These are phyloP conservation scores for Petaurus breviceps DNA, from an alignment of 2,113 vertebrate genomes.

Conservation along the genomic window DNA sequence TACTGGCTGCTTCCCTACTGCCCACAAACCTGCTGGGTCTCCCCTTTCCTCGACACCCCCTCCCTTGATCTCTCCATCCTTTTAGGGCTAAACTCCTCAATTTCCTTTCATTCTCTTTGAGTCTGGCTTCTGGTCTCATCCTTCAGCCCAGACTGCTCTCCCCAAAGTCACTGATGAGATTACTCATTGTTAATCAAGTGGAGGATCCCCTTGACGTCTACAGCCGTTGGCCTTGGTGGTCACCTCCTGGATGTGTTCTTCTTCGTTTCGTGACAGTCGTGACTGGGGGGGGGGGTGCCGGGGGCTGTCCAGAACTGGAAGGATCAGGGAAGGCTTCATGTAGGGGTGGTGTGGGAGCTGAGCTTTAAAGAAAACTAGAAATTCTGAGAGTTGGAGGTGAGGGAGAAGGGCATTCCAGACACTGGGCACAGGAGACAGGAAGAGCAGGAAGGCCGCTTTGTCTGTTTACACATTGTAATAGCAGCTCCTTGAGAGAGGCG, in stretches of 20 bases:
- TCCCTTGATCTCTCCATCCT: neutral
- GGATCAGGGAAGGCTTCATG: constrained; percentile 44
- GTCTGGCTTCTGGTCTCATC: neutral
- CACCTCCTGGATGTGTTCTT: neutral
- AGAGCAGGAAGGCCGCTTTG: neutral
- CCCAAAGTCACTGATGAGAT: neutral
- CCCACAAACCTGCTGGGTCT: too few relatives aligned
- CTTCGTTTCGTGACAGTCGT: neutral
- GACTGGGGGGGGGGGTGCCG: too few relatives aligned
- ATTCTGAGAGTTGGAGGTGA: constrained; percentile 6
- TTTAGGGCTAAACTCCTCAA: neutral
- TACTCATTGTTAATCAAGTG: neutral
- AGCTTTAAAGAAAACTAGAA: neutral
- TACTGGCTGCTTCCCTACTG: neutral
- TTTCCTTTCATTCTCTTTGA: neutral
- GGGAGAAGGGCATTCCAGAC: neutral
- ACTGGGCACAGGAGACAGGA: neutral
- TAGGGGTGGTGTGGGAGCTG: neutral
- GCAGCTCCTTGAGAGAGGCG: neutral
- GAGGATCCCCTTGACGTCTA: neutral
- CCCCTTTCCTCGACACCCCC: too few relatives aligned
- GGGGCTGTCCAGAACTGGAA: neutral
- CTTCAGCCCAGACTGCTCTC: neutral
- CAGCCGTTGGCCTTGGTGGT: neutral
- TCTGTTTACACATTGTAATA: neutral